Conservation (phyloP, 2,797 vertebrate genomes). For the Poeciliopsis turneri region DNA sequence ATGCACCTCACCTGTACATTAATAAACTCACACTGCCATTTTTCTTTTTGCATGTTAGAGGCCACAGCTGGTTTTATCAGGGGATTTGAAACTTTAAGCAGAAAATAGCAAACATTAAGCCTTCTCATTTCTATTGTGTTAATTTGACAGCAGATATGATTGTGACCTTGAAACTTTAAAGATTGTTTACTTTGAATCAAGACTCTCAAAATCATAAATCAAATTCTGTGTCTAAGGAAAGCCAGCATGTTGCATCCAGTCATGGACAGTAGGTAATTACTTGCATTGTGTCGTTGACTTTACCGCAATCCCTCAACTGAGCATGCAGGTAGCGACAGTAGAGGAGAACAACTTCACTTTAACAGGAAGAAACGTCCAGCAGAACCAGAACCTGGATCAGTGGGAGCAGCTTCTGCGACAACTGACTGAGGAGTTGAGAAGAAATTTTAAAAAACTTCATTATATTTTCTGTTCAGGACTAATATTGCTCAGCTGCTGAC, state of each 20-base stretch:
- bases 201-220: slow-evolving; percentile 15
- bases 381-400: too few relatives aligned
- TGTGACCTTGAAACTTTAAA: slow-evolving; percentile 34
- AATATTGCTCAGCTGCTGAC: too few relatives aligned
- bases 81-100: slow-evolving; percentile 18
- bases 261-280: neutral
- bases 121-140: slow-evolving; percentile 44
- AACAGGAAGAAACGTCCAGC: too few relatives aligned
- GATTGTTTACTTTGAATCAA: slow-evolving; percentile 53
- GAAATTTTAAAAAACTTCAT: too few relatives aligned
- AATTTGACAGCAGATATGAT: slow-evolving; percentile 45
- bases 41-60: slow-evolving; percentile 66
- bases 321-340: too few relatives aligned
- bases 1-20: slow-evolving; percentile 61
- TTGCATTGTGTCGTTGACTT: too few relatives aligned
- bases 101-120: slow-evolving; percentile 56
- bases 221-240: neutral
- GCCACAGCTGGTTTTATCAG: slow-evolving; percentile 68
- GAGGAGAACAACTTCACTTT: too few relatives aligned
- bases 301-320: too few relatives aligned
- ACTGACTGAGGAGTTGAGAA: too few relatives aligned
- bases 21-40: slow-evolving; percentile 67
- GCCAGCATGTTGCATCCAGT: neutral
- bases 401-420: too few relatives aligned
- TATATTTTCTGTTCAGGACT: too few relatives aligned